These are phyloP conservation scores for Drosophila hamatofila DNA, from an alignment of 2,888 invertebrate genomes.

Conservation along the genomic window DNA sequence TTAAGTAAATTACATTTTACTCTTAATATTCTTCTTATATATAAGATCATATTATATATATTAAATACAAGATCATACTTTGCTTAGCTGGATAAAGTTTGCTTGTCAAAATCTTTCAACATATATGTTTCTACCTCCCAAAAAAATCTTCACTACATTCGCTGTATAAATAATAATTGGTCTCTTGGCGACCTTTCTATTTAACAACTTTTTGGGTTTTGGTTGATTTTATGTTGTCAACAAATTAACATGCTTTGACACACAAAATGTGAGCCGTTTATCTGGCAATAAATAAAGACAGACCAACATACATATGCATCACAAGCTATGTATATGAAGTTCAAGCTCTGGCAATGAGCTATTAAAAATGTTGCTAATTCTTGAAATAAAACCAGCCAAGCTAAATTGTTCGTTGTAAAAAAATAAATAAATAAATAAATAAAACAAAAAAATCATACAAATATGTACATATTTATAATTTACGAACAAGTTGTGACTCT, in stretches of 20 bases:
- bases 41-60: no score
- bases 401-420: constrained; percentile 10
- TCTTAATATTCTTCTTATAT: no score
- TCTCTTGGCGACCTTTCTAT: not conserved
- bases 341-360: constrained; percentile 18
- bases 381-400: constrained; percentile 16
- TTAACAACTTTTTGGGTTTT: not conserved
- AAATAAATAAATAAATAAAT: not conserved
- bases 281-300: not conserved
- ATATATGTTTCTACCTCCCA: no score
- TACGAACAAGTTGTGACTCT: constrained; percentile 30
- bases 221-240: not conserved
- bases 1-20: no score
- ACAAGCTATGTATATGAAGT: not conserved
- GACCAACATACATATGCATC: not conserved
- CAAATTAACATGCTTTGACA: not conserved
- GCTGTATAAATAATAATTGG: not conserved
- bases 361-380: constrained; percentile 41
- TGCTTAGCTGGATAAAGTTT: no score
- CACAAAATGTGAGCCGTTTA: not conserved
- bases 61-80: no score
- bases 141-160: not conserved
- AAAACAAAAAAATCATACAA: not conserved
- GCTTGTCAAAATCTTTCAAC: no score
- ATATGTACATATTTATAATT: constrained; percentile 12